Evolutionary conservation across 1,140 invertebrate genomes (phyloP), one percentile per base, ranked within the genome.

Genomic region (Schlechtendalia chinensis): DNA sequence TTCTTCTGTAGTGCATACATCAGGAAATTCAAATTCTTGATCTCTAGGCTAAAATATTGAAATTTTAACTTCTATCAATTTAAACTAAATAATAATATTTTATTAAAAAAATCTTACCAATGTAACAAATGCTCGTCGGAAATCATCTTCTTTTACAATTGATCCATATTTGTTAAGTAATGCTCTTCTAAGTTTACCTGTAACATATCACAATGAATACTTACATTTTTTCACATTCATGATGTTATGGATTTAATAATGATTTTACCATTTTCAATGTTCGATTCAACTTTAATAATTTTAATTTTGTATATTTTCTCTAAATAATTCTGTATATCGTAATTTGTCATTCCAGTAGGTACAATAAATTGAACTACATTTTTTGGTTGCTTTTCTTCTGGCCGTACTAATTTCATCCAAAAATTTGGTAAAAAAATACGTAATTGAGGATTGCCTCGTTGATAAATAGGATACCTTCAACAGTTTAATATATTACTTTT

Each of bases 291-390:
- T 84, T 92, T 85, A 5, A 91, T 85, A 8, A 94, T 90, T 5
- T 89, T 88, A 1, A 98, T 86, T 82, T 95, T 91, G 83, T 98
- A 98, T 83, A 98, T 97, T 86, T 98, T 97, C 85, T 96, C 91
- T 79, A 98, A 87, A 87, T 98, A 98, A 87, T 96, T 96, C 85
- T 91, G 92, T 0, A 98, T 89, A 86, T 98, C 96, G 82, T 88
- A 84, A 86, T 89, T 91, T 17, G 93, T 96, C 94, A 96, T 96
- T 87, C 94, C 91, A 86, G 93, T 92, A 8, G 96, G 96, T 82
- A 93, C 93, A 61, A 91, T 87, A 87, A 98, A 98, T 65, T 91
- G 88, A 1, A 96, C 92, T 59, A 93, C 84, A 88, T 97, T 95
- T 54, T 90, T 89, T 74, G 92, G 91, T 27, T 89, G 87, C 1